Evolutionary conservation across 1,140 invertebrate species (phyloP), one percentile per base, ranked within the genome.

Genomic region (Heliconius eleuchia): DNA sequence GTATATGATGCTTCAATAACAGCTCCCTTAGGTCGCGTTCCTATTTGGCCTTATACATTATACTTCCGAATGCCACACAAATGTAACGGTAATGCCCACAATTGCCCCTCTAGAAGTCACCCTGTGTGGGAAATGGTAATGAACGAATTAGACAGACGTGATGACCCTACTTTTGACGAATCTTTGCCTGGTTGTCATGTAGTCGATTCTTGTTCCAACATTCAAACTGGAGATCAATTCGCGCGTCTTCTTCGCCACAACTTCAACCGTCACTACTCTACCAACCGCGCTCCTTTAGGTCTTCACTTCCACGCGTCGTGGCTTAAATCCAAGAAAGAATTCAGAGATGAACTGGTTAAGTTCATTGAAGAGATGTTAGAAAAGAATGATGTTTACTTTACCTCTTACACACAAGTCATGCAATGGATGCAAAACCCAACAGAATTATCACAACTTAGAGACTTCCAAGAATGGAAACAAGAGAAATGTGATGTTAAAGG

Each of bases 351-450:
- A 92, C 95, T 99, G 42, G 97, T 98, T 91, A 98, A 98, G 87
- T 99, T 99, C 94, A 98, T 99, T 83, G 98, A 99, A 94, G 98
- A 99, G 90, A 98, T 99, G 96, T 92, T 98, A 73, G 96, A 96
- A 78, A 96, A 97, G 85, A 98, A 98, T 87, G 98, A 99, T 89
- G 98, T 99, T 18, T 99, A 99, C 95, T 99, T 99, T 90, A 98
- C 98, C 46, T 99, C 98, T 72, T 98, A 98, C 95, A 96, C 98
- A 81, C 98, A 99, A 96, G 98, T 99, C 11, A 98, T 99, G 87
- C 98, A 99, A 95, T 99, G 98, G 98, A 99, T 99, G 98, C 98
- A 99, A 94, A 98, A 97, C 82, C 99, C 99, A 57, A 99, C 98
- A 5, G 98, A 99, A 91, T 86, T 99, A 71, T 97, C 97, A 16